Base-by-base conservation (phyloP, 1,140 invertebrate genomes). In the Drosophila rhopaloa region DNA sequence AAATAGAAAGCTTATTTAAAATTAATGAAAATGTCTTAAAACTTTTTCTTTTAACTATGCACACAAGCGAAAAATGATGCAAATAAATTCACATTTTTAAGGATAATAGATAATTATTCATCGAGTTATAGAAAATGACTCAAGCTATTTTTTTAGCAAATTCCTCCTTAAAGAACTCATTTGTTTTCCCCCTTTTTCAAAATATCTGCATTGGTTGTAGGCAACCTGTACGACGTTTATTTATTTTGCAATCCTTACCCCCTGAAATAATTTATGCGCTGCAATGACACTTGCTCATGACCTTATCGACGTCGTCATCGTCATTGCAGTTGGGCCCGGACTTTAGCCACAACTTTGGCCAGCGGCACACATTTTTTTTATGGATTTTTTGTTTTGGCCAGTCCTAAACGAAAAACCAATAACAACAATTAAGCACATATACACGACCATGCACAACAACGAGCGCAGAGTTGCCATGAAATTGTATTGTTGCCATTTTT, bases 261-360 rank as follows among this genome's bases (percentile, higher is more conserved):
- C 67, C 38, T 43, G 48, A 10, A 44, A 90, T 90, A 85, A 89
- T 89, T 89, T 89, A 89, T 89, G 85, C 84, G 70, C 77, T 84
- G 73, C 80, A 89, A 78, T 89, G 84, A 89, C 84, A 89, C 84
- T 90, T 89, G 85, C 81, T 89, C 84, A 84, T 89, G 84, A 89
- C 84, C 84, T 89, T 89, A 89, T 89, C 84, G 81, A 74, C 79
- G 67, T 75, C 76, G 56, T 61, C 77, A 59, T 58, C 53, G 65
- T 65, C 71, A 71, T 77, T 60, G 70, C 40, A 74, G 57, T 63
- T 73, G 58, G 60, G 65, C 43, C 60, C 50, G 53, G 55, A 54
- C 68, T 61, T 65, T 41, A 19, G 44, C 55, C 59, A 70, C 19
- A 46, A 63, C 62, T 59, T 62, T 78, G 79, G 80, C 84, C 84